These are phyloP conservation scores for Leistus spinibarbis DNA, from an alignment of 2,888 invertebrate species.

Conservation along the genomic window DNA sequence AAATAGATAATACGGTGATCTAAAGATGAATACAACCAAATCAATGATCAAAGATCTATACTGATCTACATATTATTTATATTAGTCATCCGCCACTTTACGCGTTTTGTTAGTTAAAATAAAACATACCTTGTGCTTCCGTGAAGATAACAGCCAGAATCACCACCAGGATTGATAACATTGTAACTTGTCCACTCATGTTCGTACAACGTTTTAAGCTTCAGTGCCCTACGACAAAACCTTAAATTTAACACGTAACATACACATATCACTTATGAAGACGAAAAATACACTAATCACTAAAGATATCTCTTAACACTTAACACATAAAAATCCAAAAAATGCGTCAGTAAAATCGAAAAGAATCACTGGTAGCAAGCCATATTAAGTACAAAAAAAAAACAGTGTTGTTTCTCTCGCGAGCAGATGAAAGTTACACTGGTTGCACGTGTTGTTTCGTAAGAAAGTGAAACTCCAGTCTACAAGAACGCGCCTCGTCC, in stretches of 20 bases:
- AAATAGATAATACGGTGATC: too few relatives aligned
- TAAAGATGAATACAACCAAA: too few relatives aligned
- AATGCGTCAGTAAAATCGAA: background rate
- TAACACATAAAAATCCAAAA: background rate
- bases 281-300: background rate
- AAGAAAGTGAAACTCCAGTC: constrained; percentile 25
- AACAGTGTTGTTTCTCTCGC: background rate
- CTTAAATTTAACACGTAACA: background rate
- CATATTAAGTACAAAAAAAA: background rate
- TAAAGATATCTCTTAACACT: background rate
- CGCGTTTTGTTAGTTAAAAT: background rate
- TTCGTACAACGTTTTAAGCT: background rate
- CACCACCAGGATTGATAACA: background rate
- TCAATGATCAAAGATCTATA: too few relatives aligned
- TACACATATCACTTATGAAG: background rate
- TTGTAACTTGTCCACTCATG: background rate
- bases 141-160: background rate
- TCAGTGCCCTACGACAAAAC: background rate
- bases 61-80: too few relatives aligned
- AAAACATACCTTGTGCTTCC: background rate
- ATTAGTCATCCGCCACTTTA: too few relatives aligned
- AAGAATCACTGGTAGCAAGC: background rate
- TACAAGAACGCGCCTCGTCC: background rate
- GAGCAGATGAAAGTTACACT: constrained; percentile 20
- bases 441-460: constrained; percentile 11